A percentile compares a stretch with the other conserved stretches of the same genome.
These are phyloP conservation scores for Xestia ashworthii DNA, from an alignment of 2,888 invertebrate genomes.

Conservation along the genomic window DNA sequence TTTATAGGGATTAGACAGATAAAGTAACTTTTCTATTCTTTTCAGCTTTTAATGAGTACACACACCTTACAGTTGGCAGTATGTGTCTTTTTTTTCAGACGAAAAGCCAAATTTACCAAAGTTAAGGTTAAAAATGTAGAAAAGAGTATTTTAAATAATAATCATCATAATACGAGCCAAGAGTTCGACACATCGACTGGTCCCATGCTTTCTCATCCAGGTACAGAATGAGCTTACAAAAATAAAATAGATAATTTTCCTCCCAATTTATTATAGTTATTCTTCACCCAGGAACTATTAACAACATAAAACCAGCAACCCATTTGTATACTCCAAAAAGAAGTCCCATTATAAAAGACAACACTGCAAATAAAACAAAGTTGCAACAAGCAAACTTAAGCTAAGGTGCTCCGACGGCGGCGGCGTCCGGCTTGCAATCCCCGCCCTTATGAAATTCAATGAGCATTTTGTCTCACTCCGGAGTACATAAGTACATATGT, in stretches of 20 bases:
- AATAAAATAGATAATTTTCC: neutral
- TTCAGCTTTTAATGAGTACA: too few relatives aligned
- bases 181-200: neutral
- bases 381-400: constrained; percentile 50
- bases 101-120: too few relatives aligned
- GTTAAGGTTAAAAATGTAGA: neutral
- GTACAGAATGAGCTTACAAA: neutral
- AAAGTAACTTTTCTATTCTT: neutral
- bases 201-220: neutral
- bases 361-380: constrained; percentile 47
- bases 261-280: neutral
- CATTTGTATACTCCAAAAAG: constrained; percentile 21
- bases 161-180: neutral
- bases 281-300: neutral
- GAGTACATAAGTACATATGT: constrained; percentile 72
- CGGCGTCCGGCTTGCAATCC: constrained; percentile 67
- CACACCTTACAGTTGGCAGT: neutral
- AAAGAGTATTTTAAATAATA: neutral
- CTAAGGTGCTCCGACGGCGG: constrained; percentile 42
- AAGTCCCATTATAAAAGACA: constrained; percentile 34
- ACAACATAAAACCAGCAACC: constrained; percentile 2
- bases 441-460: constrained; percentile 84
- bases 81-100: too few relatives aligned
- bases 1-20: too few relatives aligned
- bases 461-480: constrained; percentile 81